Conservation (phyloP, 1,140 invertebrate genomes). For the Telenomus remus region DNA sequence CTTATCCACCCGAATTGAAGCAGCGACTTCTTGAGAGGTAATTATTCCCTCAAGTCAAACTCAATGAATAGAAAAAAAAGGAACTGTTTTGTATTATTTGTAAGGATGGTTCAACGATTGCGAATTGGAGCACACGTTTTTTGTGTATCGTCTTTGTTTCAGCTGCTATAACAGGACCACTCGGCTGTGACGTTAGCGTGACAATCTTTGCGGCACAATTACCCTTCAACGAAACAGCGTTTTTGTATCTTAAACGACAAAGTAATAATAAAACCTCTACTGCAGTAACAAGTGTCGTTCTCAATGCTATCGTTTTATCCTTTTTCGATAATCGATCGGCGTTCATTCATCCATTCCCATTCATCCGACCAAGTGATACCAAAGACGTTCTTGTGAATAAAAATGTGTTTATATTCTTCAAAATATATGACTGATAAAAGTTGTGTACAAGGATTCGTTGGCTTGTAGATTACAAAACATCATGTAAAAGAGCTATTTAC, state of each 20-base stretch:
- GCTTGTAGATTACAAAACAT: too few species aligned
- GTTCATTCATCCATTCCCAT: too few species aligned
- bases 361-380: too few species aligned
- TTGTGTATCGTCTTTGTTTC: slow-evolving; percentile 71
- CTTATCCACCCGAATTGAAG: slow-evolving; percentile 89
- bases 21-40: slow-evolving; percentile 87
- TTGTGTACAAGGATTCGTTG: too few species aligned
- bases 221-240: slow-evolving; percentile 26
- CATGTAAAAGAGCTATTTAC: background rate
- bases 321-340: too few species aligned
- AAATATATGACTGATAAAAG: too few species aligned
- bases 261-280: slow-evolving; percentile 43
- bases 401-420: background rate
- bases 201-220: slow-evolving; percentile 56
- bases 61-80: background rate
- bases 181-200: slow-evolving; percentile 75
- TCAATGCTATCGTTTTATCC: too few species aligned
- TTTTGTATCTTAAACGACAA: slow-evolving; percentile 42
- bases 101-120: background rate
- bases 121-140: slow-evolving; percentile 23
- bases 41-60: slow-evolving; percentile 40
- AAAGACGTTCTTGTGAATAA: background rate
- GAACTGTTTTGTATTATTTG: too few species aligned
- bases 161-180: slow-evolving; percentile 85
- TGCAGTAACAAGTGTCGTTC: slow-evolving; percentile 6